A percentile compares a stretch with the other conserved stretches of the same genome.
Evolutionary conservation across 2,113 vertebrate species (phyloP).

Genomic region (Stomatorhinus ivindoensis): DNA sequence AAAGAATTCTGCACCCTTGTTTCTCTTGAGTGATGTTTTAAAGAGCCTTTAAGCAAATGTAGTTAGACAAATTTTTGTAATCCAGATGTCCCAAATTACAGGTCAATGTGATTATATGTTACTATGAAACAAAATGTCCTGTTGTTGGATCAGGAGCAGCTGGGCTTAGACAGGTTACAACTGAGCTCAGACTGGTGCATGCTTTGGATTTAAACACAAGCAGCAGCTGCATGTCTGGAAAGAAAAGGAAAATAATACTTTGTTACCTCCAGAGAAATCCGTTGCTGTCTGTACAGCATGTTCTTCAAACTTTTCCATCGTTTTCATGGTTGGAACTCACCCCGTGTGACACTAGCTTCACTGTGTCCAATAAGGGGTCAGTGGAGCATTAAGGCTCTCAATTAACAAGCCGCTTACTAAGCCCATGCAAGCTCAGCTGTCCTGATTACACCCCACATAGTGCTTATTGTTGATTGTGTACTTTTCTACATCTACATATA

Average conservation of each 20-base stretch:
- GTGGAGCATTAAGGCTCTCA: constrained; percentile 11
- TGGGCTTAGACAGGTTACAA: constrained; percentile 1
- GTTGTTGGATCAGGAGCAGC: neutral
- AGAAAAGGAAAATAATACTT: neutral
- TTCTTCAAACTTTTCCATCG: neutral
- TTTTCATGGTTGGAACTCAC: constrained; percentile 5
- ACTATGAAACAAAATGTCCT: neutral
- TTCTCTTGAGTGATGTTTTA: neutral
- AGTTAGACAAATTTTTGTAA: neutral
- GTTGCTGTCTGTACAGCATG: neutral
- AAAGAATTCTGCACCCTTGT: neutral
- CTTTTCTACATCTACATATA: neutral
- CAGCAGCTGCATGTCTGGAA: neutral
- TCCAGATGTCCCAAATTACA: neutral
- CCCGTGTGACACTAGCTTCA: constrained; percentile 5
- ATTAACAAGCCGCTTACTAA: constrained; percentile 22
- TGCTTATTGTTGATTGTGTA: neutral
- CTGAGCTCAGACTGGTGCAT: neutral
- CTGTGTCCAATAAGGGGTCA: constrained; percentile 14
- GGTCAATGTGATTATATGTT: neutral
- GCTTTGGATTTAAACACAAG: constrained; percentile 6
- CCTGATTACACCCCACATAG: constrained; percentile 1
- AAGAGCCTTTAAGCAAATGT: neutral
- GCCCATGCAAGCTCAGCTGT: neutral
- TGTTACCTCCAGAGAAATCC: constrained; percentile 1